These are phyloP conservation scores for Heliconius ismenius DNA, from an alignment of 2,888 invertebrate genomes.

Conservation along the genomic window DNA sequence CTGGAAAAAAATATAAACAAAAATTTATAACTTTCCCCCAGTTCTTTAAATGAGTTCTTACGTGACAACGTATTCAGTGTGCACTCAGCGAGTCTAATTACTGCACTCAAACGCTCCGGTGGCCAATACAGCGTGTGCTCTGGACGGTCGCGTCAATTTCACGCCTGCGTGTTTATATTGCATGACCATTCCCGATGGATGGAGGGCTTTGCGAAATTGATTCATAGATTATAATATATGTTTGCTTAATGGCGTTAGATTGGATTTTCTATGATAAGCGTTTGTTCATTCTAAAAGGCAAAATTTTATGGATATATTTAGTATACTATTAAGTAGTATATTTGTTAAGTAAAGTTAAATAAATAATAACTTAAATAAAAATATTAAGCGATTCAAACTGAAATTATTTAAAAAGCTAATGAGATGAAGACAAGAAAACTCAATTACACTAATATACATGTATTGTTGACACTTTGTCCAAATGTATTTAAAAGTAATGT, in stretches of 20 bases:
- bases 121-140: constrained; percentile 23
- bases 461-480: no score
- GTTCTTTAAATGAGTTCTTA: constrained; percentile 9
- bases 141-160: constrained; percentile 29
- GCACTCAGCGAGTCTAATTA: constrained; percentile 23
- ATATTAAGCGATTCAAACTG: no score
- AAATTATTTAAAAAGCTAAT: no score
- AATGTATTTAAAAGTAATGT: neutral
- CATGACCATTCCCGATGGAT: constrained; percentile 2
- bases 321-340: no score
- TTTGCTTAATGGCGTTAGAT: neutral
- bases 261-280: neutral
- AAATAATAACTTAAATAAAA: no score
- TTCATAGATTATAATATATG: neutral
- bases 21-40: no score
- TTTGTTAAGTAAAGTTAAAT: no score
- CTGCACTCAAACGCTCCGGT: constrained; percentile 24
- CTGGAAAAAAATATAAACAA: no score
- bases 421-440: no score
- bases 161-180: constrained; percentile 27
- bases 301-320: neutral
- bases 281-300: neutral
- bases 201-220: constrained; percentile 4
- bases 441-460: no score
- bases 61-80: constrained; percentile 16